Percentiles rank a stretch among this genome's conserved stretches.
phyloP scores from a whole-genome alignment of 2,888 invertebrate species.

The Cecidostiba fungosa region DNA sequence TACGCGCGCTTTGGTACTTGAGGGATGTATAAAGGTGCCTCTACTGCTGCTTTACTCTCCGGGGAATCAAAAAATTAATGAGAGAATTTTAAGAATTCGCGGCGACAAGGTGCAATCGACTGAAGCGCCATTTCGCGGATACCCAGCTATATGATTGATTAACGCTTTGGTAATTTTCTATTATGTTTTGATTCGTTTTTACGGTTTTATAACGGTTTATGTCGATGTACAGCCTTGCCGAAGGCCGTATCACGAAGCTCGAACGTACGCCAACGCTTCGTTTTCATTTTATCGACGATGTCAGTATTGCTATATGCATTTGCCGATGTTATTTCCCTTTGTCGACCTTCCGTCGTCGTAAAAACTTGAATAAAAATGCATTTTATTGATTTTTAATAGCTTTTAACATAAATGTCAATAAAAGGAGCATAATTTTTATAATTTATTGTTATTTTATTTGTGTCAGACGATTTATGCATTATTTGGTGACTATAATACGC shows the following conservation, averaged over 20 bases:
- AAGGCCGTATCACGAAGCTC: no score
- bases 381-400: conserved; percentile 5
- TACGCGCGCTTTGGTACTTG: background rate
- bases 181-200: background rate
- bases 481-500: background rate
- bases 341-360: background rate
- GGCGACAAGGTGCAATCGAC: background rate
- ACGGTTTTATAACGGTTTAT: background rate
- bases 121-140: background rate
- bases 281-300: no score
- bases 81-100: conserved; percentile 53
- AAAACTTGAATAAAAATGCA: background rate
- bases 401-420: background rate
- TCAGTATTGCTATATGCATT: background rate
- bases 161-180: background rate
- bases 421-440: background rate
- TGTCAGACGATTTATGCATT: background rate
- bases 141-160: conserved; percentile 48
- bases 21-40: background rate
- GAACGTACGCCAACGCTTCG: background rate
- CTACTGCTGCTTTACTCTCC: background rate
- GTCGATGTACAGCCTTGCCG: no score
- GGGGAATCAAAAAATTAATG: conserved; percentile 57
- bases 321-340: background rate
- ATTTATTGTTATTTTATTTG: background rate